Base-by-base conservation (phyloP, 2,888 invertebrate genomes). In the Chirona hameri region DNA sequence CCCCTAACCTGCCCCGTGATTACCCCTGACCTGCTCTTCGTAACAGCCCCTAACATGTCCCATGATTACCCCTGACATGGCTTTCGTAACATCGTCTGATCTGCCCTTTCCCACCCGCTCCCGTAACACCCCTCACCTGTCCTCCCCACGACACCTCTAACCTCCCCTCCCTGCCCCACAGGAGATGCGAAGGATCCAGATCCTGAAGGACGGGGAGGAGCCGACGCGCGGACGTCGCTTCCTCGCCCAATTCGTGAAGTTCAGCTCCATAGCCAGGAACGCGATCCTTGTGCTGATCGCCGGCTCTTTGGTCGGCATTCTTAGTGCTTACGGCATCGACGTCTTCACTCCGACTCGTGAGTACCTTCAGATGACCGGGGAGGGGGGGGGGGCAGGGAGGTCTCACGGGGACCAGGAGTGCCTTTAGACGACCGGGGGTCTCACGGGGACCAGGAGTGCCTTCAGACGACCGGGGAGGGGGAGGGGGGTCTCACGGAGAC, bases 281-380 rank as follows among this genome's bases (percentile, higher is more conserved):
- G 94, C 94, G 85, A 89, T 93, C 79, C 92, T 94, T 48, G 94
- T 95, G 83, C 90, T 94, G 31, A 88, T 92, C 29, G 93, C 93
- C 87, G 92, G 92, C 0, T 89, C 91, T 12, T 88, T 93, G 82
- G 94, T 94, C 0, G 91, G 91, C 85, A 86, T 90, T 81, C 88
- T 92, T 39, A 88, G 91, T 82, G 86, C 87, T 81, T 87, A 88
- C n/a, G 89, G 90, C 84, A 86, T 89, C 81, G 87, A 89, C 52
- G 3, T 93, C 52, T 93, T 93, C 86, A 89, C 90, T 79, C 89
- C 93, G 27, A 93, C 93, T 52, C 92, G 92, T 91, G 85, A 76
- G 76, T 76, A 5, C 24, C 29, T 27, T 27, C 27, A 29, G 69
- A 24, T 7, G 15, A 9, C 29, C 9, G 14, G 27, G 12, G 24